A percentile compares a stretch with the other conserved stretches of the same genome.
Evolutionary conservation across 2,113 vertebrate species (phyloP).

Genomic region (Chlorocebus sabaeus): DNA sequence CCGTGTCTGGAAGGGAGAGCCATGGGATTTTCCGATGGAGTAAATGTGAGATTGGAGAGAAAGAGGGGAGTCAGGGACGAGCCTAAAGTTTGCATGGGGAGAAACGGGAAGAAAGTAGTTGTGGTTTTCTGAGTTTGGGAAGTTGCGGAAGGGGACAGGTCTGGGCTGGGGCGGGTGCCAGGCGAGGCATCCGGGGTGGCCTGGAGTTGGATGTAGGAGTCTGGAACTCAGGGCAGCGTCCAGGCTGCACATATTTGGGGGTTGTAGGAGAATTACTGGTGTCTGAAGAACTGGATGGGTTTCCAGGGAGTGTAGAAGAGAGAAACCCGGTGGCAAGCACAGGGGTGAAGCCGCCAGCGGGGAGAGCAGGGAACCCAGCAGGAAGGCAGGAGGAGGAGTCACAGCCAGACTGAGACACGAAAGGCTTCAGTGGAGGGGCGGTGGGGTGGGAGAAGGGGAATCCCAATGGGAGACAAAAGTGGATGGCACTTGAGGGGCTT

Average conservation of each 20-base stretch:
- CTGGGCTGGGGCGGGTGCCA: background rate
- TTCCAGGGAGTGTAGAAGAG: background rate
- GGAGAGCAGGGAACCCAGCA: background rate
- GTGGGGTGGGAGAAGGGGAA: background rate
- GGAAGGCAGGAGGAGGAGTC: background rate
- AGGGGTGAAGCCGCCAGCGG: background rate
- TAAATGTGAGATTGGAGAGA: rapidly evolving
- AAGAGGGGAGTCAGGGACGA: no score
- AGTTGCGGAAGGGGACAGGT: rapidly evolving
- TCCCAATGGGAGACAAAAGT: rapidly evolving
- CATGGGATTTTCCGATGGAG: background rate
- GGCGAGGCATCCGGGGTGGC: background rate
- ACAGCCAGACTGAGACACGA: background rate
- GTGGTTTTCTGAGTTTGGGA: background rate
- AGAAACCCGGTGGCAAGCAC: background rate
- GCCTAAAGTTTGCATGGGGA: background rate
- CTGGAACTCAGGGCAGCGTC: rapidly evolving
- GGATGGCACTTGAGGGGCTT: background rate
- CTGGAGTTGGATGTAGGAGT: background rate
- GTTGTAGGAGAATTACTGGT: rapidly evolving
- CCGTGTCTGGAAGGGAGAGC: background rate
- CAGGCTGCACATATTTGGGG: background rate
- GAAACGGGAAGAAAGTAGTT: background rate
- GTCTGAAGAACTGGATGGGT: background rate
- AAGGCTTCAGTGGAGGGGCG: background rate